A percentile compares a stretch with the other conserved stretches of the same genome.
phyloP scores from a whole-genome alignment of 2,888 invertebrate species.

The Heliconius cydno region DNA sequence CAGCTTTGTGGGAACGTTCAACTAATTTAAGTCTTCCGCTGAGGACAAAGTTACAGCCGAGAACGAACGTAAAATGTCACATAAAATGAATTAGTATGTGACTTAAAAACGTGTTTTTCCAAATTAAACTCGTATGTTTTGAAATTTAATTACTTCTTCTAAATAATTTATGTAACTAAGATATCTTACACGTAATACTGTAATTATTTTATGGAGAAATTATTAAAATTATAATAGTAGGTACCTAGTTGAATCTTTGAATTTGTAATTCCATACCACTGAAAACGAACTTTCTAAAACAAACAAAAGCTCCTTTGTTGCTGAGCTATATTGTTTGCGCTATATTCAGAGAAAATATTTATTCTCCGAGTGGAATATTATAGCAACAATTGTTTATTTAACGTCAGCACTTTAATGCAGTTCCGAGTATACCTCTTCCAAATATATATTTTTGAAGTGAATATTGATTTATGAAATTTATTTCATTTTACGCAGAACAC shows the following conservation, averaged over 20 bases:
- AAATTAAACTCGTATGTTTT: too few relatives aligned
- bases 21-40: slow-evolving; percentile 22
- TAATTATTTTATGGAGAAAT: too few relatives aligned
- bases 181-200: too few relatives aligned
- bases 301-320: slow-evolving; percentile 3
- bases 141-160: too few relatives aligned
- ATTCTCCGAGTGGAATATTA: slow-evolving; percentile 12
- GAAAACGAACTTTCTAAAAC: slow-evolving; percentile 5
- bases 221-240: neutral
- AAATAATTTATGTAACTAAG: too few relatives aligned
- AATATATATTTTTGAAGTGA: slow-evolving; percentile 1
- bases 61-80: neutral
- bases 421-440: neutral
- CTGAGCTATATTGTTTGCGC: neutral
- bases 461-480: slow-evolving; percentile 8
- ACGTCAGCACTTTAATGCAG: neutral
- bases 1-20: slow-evolving; percentile 19
- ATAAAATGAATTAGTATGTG: slow-evolving; percentile 6
- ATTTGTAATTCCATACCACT: neutral
- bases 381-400: slow-evolving; percentile 2
- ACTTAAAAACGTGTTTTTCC: neutral
- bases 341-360: neutral
- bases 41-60: slow-evolving; percentile 16
- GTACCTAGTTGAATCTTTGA: neutral
- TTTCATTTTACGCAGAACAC: neutral